A percentile compares a stretch with the other conserved stretches of the same genome.
Evolutionary conservation across 1,140 invertebrate genomes (phyloP).

Genomic region (Triops longicaudatus): DNA sequence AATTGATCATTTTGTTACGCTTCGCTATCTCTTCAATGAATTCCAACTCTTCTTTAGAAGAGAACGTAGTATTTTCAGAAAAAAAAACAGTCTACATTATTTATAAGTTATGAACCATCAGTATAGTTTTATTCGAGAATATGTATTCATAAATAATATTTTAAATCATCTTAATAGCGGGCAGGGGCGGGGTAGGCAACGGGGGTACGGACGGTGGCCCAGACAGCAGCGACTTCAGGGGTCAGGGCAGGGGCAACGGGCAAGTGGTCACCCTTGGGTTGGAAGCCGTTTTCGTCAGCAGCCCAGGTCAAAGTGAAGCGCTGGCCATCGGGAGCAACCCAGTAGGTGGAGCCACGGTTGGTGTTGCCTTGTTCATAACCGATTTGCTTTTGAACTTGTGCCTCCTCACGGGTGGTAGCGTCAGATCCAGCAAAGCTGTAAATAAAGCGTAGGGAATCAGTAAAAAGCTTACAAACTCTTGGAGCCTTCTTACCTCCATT

Average conservation of each 20-base stretch:
- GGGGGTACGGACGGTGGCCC: conserved; percentile 16
- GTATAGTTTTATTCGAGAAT: neutral
- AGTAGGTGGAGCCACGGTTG: conserved; percentile 29
- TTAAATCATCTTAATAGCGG: neutral
- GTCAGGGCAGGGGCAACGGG: conserved; percentile 27
- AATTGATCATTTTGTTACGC: too few species aligned
- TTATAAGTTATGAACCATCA: too few species aligned
- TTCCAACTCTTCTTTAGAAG: too few species aligned
- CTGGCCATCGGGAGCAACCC: conserved; percentile 31
- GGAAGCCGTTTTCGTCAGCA: conserved; percentile 34
- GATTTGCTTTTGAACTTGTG: conserved; percentile 24
- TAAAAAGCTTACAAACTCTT: neutral
- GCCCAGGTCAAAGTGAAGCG: conserved; percentile 31
- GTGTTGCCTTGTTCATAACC: conserved; percentile 27
- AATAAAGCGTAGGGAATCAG: neutral
- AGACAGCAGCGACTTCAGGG: conserved; percentile 23
- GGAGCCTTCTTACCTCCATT: neutral
- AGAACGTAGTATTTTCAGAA: too few species aligned
- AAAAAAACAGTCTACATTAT: too few species aligned
- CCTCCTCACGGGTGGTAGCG: conserved; percentile 21
- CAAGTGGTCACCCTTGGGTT: conserved; percentile 31
- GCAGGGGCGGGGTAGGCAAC: neutral
- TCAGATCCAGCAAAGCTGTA: conserved; percentile 24
- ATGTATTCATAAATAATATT: neutral
- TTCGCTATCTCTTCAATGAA: too few species aligned